A percentile compares a stretch with the other conserved stretches of the same genome.
Evolutionary conservation across 2,113 vertebrate genomes (phyloP).

Genomic region (Melospiza melodia): DNA sequence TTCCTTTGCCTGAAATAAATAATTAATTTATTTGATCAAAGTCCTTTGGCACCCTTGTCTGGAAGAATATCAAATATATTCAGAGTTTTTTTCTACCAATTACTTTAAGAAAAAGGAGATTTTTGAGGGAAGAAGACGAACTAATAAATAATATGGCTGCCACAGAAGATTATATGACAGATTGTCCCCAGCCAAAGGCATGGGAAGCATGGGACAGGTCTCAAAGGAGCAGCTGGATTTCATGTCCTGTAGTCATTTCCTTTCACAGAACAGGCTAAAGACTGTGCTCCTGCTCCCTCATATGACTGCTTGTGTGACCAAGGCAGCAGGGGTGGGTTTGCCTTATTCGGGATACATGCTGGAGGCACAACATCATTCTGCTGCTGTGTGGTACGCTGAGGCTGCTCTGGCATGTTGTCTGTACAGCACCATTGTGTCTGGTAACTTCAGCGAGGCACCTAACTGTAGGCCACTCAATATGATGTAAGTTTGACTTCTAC

Average conservation of each 20-base stretch:
- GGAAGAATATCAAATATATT: background rate
- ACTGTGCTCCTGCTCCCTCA: fast-evolving
- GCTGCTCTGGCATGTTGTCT: fast-evolving
- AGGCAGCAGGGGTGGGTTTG: background rate
- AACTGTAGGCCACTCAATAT: background rate
- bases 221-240: background rate
- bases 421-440: fast-evolving
- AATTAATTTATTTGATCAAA: background rate
- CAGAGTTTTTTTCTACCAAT: background rate
- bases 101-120: background rate
- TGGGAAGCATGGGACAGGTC: background rate
- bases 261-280: background rate
- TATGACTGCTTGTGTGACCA: background rate
- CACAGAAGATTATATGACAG: background rate
- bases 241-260: background rate
- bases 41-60: background rate
- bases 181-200: background rate
- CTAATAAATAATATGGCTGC: background rate
- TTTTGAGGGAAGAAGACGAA: background rate
- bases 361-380: fast-evolving
- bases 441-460: background rate
- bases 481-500: background rate
- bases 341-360: fast-evolving
- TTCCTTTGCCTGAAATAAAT: background rate
- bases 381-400: background rate